Base-by-base conservation (phyloP, 37 sponge, comb jelly and placozoan genomes). In the Corticium candelabrum region DNA sequence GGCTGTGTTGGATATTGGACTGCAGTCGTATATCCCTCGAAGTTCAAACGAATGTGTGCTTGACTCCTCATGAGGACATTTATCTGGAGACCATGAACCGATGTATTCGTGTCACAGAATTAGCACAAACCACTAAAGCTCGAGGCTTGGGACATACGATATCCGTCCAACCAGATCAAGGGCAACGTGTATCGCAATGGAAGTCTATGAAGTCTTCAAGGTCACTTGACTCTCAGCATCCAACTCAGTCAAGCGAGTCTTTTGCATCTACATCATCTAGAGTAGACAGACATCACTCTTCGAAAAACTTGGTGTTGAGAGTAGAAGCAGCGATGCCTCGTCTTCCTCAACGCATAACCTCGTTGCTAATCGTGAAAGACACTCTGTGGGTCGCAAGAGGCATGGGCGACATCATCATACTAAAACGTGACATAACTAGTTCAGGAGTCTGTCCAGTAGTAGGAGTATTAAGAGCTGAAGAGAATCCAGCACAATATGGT, bases 321-420 rank as follows among this genome's bases (percentile, higher is more conserved):
- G n/a, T n/a, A n/a, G n/a, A n/a, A n/a, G n/a, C n/a, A n/a, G n/a
- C n/a, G n/a, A n/a, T n/a, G 30, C 86, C 81, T 38, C 85, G 84
- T 15, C 89, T 85, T 3, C 83, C 89, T 32, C 88, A 88, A 27
- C 89, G 93, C 29, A 82, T 84, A 34, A 92, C 93, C 38, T 86
- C 90, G 4, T 68, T 92, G 39, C 85, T 88, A 3, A 56, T 92
- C 2, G 87, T 92, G 33, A 82, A 80, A 15, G 75, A 88, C n/a
- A 83, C 89, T 34, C 82, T 94, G 3, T 94, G 95, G 95, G 86
- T 90, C 38, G 89, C 76, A 0, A 68, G 95, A 32, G 95, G 91
- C 30, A 94, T 94, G 95, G 95, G 95, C 0, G 95, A 94, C 57
- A 41, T 94, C 7, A 43, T 94, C 0, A 70, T 94, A 7, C 69